phyloP scores from a whole-genome alignment of 2,888 invertebrate genomes.

The Eupithecia tripunctaria region DNA sequence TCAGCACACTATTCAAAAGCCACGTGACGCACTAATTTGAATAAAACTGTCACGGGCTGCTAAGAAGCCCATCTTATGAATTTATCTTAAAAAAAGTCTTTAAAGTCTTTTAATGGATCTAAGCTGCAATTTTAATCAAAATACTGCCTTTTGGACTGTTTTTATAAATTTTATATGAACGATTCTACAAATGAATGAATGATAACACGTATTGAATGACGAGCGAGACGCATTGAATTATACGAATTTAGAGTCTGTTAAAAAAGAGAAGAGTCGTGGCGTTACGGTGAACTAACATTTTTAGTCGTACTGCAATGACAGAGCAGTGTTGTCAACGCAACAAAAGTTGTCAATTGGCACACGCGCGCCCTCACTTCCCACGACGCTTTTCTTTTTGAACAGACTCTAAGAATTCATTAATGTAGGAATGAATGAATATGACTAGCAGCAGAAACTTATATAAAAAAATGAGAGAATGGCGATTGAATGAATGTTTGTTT shows the following conservation, averaged over 20 bases:
- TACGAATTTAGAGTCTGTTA: too few species aligned
- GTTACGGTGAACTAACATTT: too few species aligned
- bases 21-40: too few species aligned
- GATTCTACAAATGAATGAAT: conserved; percentile 2
- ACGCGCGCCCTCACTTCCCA: too few species aligned
- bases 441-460: too few species aligned
- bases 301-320: too few species aligned
- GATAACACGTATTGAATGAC: neutral
- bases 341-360: too few species aligned
- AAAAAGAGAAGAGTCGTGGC: too few species aligned
- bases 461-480: neutral
- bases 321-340: too few species aligned
- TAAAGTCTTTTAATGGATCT: neutral
- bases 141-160: conserved; percentile 77
- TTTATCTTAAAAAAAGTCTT: neutral
- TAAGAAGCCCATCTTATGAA: neutral
- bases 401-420: too few species aligned
- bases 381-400: too few species aligned
- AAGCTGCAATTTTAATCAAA: conserved; percentile 40
- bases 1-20: neutral
- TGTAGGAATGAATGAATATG: neutral
- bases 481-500: neutral
- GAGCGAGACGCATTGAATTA: neutral
- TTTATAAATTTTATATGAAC: conserved; percentile 28
- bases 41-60: neutral